A percentile compares a stretch with the other conserved stretches of the same genome.
Conservation (phyloP, 2,888 invertebrate species). For the Leptopilina drosophilae region DNA sequence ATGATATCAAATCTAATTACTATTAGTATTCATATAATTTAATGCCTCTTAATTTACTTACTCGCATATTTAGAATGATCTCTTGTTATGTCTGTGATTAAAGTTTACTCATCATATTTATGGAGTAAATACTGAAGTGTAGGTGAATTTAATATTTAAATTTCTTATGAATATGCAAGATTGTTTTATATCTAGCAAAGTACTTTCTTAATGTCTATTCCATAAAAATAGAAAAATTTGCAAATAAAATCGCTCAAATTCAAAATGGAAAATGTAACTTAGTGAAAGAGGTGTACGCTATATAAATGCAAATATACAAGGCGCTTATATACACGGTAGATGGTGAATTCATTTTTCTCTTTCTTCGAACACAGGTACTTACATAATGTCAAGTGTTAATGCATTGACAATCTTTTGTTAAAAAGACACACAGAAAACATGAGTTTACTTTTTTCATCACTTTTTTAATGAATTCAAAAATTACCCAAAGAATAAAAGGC, state of each 20-base stretch:
- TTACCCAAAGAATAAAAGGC: too few relatives aligned
- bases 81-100: too few relatives aligned
- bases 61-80: too few relatives aligned
- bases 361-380: not conserved
- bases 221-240: slow-evolving; percentile 20
- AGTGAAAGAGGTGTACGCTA: slow-evolving; percentile 23
- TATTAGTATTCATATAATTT: too few relatives aligned
- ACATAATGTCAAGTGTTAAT: not conserved
- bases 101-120: too few relatives aligned
- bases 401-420: not conserved
- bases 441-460: not conserved
- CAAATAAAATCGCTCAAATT: slow-evolving; percentile 28
- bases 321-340: not conserved
- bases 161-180: not conserved
- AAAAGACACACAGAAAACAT: not conserved
- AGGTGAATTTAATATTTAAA: not conserved
- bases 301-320: slow-evolving; percentile 28
- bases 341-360: slow-evolving; percentile 1
- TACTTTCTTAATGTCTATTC: not conserved
- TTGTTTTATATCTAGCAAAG: not conserved
- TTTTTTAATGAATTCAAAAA: not conserved
- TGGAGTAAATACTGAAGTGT: not conserved
- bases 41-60: too few relatives aligned
- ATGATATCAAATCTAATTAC: too few relatives aligned
- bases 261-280: slow-evolving; percentile 26